A percentile compares a stretch with the other conserved stretches of the same genome.
These are phyloP conservation scores for Drosophila elegans DNA, from an alignment of 1,140 invertebrate species.

Conservation along the genomic window DNA sequence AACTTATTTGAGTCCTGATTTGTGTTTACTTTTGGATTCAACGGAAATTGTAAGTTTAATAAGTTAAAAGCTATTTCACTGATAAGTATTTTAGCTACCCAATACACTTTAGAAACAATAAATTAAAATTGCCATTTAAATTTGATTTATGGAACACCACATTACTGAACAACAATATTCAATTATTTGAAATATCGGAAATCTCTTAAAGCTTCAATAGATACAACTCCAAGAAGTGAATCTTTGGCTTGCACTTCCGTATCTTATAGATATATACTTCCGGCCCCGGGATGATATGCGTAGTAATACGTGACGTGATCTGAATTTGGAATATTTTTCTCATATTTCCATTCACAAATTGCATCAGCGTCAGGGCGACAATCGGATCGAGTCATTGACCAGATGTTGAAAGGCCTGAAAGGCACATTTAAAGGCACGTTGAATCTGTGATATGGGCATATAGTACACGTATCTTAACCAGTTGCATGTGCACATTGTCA, in stretches of 20 bases:
- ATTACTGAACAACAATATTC: too few species aligned
- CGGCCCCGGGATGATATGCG: slow-evolving; percentile 17
- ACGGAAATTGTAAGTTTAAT: too few species aligned
- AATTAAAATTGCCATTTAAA: too few species aligned
- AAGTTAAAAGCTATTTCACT: too few species aligned
- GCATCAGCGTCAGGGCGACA: slow-evolving; percentile 5
- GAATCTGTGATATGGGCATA: neutral
- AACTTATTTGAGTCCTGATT: neutral
- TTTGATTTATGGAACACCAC: too few species aligned
- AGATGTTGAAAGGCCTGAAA: slow-evolving; percentile 19
- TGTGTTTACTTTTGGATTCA: too few species aligned
- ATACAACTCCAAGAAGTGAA: slow-evolving; percentile 1
- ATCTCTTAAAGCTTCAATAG: neutral
- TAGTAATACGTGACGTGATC: slow-evolving; percentile 21
- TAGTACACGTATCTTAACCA: slow-evolving; percentile 3
- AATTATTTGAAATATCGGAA: too few species aligned
- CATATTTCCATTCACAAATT: slow-evolving; percentile 21
- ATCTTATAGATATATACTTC: slow-evolving; percentile 7
- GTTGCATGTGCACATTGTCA: slow-evolving; percentile 24
- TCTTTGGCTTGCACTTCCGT: slow-evolving; percentile 12
- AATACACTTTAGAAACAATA: too few species aligned
- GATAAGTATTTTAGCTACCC: too few species aligned
- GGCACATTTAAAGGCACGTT: neutral
- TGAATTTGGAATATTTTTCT: neutral
- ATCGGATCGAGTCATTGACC: slow-evolving; percentile 29